phyloP scores from a whole-genome alignment of 2,113 vertebrate species.

The Oryzias woworae region DNA sequence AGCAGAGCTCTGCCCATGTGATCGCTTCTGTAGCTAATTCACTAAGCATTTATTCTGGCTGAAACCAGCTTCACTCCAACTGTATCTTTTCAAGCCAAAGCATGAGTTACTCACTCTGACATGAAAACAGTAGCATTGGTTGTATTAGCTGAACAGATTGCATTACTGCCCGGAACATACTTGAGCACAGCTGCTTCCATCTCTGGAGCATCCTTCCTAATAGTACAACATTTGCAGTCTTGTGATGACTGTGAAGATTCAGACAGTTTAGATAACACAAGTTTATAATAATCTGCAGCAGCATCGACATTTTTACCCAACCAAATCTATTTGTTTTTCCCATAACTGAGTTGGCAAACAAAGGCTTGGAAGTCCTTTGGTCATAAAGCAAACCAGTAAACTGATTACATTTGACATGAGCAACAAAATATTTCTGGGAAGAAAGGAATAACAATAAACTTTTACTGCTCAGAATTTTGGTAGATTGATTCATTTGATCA shows the following conservation, averaged over 20 bases:
- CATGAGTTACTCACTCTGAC: constrained; percentile 50
- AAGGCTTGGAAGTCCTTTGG: not conserved
- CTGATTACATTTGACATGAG: no score
- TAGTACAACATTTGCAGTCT: constrained; percentile 17
- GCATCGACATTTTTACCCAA: not conserved
- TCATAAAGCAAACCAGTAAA: not conserved
- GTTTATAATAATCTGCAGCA: not conserved
- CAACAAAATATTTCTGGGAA: no score
- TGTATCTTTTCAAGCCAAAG: constrained; percentile 25
- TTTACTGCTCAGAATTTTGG: no score
- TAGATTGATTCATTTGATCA: no score
- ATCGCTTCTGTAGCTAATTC: constrained; percentile 39
- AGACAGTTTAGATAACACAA: not conserved
- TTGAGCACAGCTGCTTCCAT: constrained; percentile 41
- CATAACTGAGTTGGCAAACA: not conserved
- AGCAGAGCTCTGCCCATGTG: constrained; percentile 35
- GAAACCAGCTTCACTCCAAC: constrained; percentile 16
- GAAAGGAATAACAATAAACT: no score
- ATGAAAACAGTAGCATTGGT: constrained; percentile 35
- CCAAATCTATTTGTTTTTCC: not conserved
- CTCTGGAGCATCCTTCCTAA: constrained; percentile 17
- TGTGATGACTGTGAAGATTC: not conserved
- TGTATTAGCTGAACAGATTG: constrained; percentile 51
- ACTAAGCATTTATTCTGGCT: constrained; percentile 17
- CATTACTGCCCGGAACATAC: constrained; percentile 48